phyloP scores from a whole-genome alignment of 1,140 invertebrate species.

The Coptotermes formosanus region DNA sequence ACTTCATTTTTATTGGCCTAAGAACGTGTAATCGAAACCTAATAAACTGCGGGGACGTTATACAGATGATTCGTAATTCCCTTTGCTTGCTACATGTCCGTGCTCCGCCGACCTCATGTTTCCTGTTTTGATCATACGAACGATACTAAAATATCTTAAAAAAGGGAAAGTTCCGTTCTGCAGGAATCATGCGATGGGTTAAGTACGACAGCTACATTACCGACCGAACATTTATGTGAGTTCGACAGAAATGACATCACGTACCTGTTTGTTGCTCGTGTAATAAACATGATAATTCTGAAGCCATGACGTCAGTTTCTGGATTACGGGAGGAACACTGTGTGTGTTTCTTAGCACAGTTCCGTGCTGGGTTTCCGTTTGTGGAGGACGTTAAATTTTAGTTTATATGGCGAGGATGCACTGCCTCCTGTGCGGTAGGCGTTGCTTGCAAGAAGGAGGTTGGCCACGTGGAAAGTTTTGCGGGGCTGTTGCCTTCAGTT shows the following conservation, averaged over 20 bases:
- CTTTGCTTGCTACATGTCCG: no score
- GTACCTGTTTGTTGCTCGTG: background rate
- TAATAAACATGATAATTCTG: background rate
- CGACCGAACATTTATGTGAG: background rate
- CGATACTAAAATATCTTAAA: no score
- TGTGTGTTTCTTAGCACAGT: background rate
- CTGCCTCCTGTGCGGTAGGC: background rate
- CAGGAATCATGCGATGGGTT: background rate
- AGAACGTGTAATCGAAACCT: no score
- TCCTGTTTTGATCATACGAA: no score
- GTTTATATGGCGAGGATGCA: constrained; percentile 2
- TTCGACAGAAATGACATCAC: background rate
- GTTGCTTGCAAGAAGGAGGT: background rate
- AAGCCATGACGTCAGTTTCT: background rate
- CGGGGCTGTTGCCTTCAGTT: no score
- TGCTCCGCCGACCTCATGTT: no score
- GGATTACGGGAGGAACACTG: background rate
- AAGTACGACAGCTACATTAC: background rate
- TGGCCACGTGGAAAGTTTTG: no score
- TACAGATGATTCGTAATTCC: no score
- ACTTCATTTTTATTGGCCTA: no score
- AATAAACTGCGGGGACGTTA: no score
- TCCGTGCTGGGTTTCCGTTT: background rate
- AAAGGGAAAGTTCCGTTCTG: no score
- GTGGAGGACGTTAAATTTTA: background rate